Percentiles rank a stretch among this genome's conserved stretches.
Evolutionary conservation across 2,888 invertebrate genomes (phyloP).

Genomic region (Chydorus sphaericus): DNA sequence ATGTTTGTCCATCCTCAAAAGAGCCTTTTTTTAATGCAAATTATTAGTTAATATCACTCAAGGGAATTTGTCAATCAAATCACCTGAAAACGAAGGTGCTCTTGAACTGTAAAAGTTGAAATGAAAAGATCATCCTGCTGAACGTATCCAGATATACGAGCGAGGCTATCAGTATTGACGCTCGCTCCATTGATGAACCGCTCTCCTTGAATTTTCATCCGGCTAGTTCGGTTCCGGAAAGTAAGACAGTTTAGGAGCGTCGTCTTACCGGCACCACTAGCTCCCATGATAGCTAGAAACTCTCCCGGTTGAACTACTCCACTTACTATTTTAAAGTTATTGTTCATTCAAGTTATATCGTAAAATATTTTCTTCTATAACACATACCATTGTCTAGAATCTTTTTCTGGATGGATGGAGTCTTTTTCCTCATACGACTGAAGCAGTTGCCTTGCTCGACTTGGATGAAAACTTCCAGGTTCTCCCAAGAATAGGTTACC

Average conservation of each 20-base stretch:
- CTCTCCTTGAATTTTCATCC: slow-evolving; percentile 43
- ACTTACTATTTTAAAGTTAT: slow-evolving; percentile 41
- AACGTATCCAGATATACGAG: slow-evolving; percentile 73
- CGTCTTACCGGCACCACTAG: slow-evolving; percentile 84
- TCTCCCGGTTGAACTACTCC: slow-evolving; percentile 76
- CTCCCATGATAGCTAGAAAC: slow-evolving; percentile 68
- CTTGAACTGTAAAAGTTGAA: slow-evolving; percentile 71
- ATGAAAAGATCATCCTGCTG: slow-evolving; percentile 90
- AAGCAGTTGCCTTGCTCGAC: slow-evolving; percentile 10
- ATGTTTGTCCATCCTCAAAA: slow-evolving; percentile 68
- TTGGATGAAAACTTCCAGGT: slow-evolving; percentile 22
- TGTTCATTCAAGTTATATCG: neutral
- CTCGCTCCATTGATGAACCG: slow-evolving; percentile 58
- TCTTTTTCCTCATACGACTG: neutral
- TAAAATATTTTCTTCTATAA: neutral
- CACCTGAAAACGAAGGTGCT: slow-evolving; percentile 81
- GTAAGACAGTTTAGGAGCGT: slow-evolving; percentile 80
- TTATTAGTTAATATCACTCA: neutral
- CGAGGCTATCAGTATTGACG: slow-evolving; percentile 47
- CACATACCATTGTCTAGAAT: slow-evolving; percentile 21
- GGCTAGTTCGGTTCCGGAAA: slow-evolving; percentile 52
- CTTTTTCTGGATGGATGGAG: slow-evolving; percentile 18
- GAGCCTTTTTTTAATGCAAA: slow-evolving; percentile 36
- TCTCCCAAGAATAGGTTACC: slow-evolving; percentile 23
- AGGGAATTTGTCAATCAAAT: neutral